Evolutionary conservation across 2,113 vertebrate species (phyloP).

Genomic region (Cryptomyrus ogoouensis): DNA sequence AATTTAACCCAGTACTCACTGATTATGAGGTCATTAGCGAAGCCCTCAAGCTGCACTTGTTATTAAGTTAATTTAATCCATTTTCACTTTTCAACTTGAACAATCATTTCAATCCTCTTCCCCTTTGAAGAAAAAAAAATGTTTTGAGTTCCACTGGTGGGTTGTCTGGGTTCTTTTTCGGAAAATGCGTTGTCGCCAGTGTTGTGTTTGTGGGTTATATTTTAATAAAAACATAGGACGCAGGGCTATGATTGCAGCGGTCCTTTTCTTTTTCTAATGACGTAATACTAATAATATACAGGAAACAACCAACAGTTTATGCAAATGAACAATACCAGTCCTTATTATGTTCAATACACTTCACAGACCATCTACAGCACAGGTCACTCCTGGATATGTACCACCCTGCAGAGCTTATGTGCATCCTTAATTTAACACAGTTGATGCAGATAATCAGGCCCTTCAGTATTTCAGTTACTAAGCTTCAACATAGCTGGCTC

Average conservation of each 20-base stretch:
- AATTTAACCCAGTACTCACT: background rate
- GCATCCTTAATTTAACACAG: too few species aligned
- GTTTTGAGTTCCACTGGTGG: background rate
- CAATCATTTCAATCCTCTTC: background rate
- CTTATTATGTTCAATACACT: background rate
- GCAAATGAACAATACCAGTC: background rate
- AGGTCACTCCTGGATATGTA: too few species aligned
- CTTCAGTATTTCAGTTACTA: background rate
- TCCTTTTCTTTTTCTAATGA: background rate
- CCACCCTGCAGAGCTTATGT: too few species aligned
- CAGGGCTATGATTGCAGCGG: background rate
- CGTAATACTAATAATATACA: background rate
- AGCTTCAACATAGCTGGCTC: background rate
- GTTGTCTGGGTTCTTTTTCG: background rate
- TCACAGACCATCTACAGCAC: too few species aligned
- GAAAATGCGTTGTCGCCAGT: background rate
- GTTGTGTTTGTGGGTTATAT: background rate
- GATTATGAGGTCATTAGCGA: background rate
- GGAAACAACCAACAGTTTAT: background rate
- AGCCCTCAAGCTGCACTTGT: background rate
- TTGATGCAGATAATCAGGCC: background rate
- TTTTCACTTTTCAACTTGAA: background rate
- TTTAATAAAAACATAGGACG: background rate
- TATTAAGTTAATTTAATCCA: background rate
- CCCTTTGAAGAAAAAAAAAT: background rate